Base-by-base conservation (phyloP, 2,888 invertebrate species). In the Archips xylosteana region DNA sequence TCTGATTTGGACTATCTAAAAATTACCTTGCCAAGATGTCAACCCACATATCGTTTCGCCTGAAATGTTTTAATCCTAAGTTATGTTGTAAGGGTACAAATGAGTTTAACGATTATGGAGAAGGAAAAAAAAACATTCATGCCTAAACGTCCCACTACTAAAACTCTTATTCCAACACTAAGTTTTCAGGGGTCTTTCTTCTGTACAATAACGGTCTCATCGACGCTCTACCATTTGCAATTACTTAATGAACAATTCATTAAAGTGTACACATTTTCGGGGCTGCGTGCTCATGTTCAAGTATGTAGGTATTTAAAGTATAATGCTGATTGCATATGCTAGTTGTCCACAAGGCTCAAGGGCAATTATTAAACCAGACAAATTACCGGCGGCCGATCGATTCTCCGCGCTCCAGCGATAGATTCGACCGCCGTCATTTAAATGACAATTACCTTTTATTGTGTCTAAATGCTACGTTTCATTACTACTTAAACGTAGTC, bases 361-460 rank as follows among this genome's bases (percentile, higher is more conserved):
- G 85, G 61, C 76, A 81, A 85, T 82, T 59, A 75, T 71, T 74
- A 80, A 79, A 71, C 78, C 74, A 80, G 79, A 76, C 69, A 73
- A 67, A 72, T 74, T 78, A 74, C 79, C 75, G 72, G 74, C 78
- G 80, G 75, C 81, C 70, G 78, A 89, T 89, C 82, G 85, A 89
- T 90, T 87, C 75, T 83, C 63, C 78, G 75, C 79, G 84, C 82
- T 75, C 78, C 72, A 75, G 74, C 76, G 76, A 65, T 62, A 47
- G 49, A 70, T 70, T 74, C 47, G 75, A 70, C 70, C 75, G 65
- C 51, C 23, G 76, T 75, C 47, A 42, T 68, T 78, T 80, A 75
- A 74, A 78, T 78, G 75, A 73, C 32, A 32, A 32, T 54, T 57
- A 57, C 23, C 32, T 57, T 12, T 10, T 57, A 57, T 57, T 57